Conservation (phyloP, 1,140 invertebrate species). For the Pseudomyrmex flavicornis region DNA sequence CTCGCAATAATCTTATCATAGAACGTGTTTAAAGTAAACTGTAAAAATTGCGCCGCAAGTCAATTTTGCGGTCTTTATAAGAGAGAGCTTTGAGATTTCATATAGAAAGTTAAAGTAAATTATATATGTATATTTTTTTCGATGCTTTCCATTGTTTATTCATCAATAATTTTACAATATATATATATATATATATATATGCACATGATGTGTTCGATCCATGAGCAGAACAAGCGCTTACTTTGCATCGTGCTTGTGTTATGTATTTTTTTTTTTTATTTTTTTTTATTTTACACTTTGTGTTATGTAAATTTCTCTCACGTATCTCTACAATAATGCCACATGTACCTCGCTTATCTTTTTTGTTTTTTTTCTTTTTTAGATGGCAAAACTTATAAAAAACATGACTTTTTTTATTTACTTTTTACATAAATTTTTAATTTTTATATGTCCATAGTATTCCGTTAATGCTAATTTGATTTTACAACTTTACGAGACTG, state of each 20-base stretch:
- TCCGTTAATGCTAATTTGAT: constrained; percentile 81
- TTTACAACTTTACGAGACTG: constrained; percentile 80
- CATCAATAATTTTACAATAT: constrained; percentile 82
- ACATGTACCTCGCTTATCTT: constrained; percentile 68
- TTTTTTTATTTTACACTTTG: constrained; percentile 27
- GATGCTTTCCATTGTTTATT: constrained; percentile 83
- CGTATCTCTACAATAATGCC: constrained; percentile 74
- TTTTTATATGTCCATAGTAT: constrained; percentile 72
- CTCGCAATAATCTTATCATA: not conserved
- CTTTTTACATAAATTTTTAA: constrained; percentile 64
- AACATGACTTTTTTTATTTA: constrained; percentile 63
- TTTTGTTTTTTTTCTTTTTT: constrained; percentile 26
- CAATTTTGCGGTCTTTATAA: constrained; percentile 59
- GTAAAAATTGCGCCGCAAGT: not conserved
- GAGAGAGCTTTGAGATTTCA: constrained; percentile 60
- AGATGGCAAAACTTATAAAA: constrained; percentile 78
- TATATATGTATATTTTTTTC: constrained; percentile 41
- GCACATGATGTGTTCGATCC: constrained; percentile 78
- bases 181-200: constrained; percentile 67
- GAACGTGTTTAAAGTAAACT: constrained; percentile 35
- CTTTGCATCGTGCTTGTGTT: constrained; percentile 73
- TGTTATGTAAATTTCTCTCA: constrained; percentile 68
- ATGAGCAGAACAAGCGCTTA: constrained; percentile 73
- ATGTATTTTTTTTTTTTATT: constrained; percentile 51
- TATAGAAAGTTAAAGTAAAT: constrained; percentile 58